These are phyloP conservation scores for Cyanoramphus novaezelandiae DNA, from an alignment of 2,113 vertebrate species.

Conservation along the genomic window DNA sequence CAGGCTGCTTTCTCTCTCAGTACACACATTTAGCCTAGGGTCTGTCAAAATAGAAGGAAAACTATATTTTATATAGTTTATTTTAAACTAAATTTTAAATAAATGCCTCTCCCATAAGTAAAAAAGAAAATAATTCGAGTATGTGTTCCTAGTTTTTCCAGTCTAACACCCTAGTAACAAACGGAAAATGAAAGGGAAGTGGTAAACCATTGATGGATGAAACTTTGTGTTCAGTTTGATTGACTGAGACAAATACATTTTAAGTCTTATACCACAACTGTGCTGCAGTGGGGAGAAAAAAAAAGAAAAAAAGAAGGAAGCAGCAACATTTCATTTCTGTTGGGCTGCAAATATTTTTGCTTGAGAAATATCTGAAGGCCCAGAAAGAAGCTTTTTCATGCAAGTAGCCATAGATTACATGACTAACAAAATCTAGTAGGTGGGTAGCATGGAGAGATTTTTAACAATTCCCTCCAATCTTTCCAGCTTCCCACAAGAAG, in stretches of 20 bases:
- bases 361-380: background rate
- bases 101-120: background rate
- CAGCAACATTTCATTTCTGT: background rate
- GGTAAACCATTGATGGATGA: background rate
- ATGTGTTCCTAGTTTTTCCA: background rate
- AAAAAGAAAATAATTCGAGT: background rate
- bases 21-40: background rate
- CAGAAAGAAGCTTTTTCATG: background rate
- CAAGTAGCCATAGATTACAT: background rate
- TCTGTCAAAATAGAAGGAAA: background rate
- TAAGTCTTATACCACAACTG: background rate
- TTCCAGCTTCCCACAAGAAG: background rate
- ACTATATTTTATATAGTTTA: background rate
- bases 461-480: background rate
- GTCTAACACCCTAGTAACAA: background rate
- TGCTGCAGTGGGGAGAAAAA: background rate
- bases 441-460: background rate
- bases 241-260: background rate
- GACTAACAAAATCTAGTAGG: background rate
- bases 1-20: background rate
- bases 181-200: background rate
- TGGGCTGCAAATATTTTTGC: background rate
- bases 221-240: background rate
- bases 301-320: background rate
- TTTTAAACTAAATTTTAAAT: background rate